Conservation (phyloP, 2,888 invertebrate genomes). For the Margaritifera margaritifera region DNA sequence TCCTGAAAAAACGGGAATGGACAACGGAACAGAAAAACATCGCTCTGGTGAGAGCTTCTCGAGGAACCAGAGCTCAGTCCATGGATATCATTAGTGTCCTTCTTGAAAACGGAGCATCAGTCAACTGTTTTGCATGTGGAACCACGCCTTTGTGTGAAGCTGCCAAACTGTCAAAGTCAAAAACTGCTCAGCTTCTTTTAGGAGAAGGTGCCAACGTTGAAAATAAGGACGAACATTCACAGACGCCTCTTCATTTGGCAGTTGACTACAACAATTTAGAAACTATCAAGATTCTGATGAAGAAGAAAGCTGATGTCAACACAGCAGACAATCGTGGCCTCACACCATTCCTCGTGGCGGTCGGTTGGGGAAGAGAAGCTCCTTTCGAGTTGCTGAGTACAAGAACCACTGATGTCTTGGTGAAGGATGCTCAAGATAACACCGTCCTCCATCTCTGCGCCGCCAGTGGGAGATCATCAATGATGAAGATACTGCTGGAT, state of each 20-base stretch:
- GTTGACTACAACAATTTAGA: slow-evolving; percentile 42
- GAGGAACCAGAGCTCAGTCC: slow-evolving; percentile 27
- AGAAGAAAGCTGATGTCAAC: slow-evolving; percentile 38
- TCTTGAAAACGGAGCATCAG: slow-evolving; percentile 31
- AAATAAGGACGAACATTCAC: slow-evolving; percentile 33
- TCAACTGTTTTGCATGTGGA: slow-evolving; percentile 30
- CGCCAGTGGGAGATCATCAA: slow-evolving; percentile 31
- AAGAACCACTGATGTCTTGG: slow-evolving; percentile 17
- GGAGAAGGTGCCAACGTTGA: slow-evolving; percentile 33
- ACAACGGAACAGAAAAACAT: slow-evolving; percentile 39
- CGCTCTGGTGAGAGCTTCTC: slow-evolving; percentile 29
- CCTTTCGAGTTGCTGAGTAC: slow-evolving; percentile 27
- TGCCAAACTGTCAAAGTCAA: slow-evolving; percentile 30
- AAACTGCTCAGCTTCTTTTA: slow-evolving; percentile 29
- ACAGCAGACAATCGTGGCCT: slow-evolving; percentile 32
- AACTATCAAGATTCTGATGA: slow-evolving; percentile 32
- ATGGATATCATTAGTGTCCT: slow-evolving; percentile 34
- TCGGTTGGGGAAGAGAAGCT: slow-evolving; percentile 39
- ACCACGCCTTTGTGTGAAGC: slow-evolving; percentile 39
- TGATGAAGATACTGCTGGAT: slow-evolving; percentile 29
- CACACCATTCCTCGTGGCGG: slow-evolving; percentile 37
- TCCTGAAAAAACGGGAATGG: slow-evolving; percentile 35
- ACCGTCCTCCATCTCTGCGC: slow-evolving; percentile 35
- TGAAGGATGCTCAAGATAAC: slow-evolving; percentile 32
- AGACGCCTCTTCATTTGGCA: slow-evolving; percentile 37